These are phyloP conservation scores for Pangasianodon hypophthalmus DNA, from an alignment of 2,113 vertebrate genomes.

Conservation along the genomic window DNA sequence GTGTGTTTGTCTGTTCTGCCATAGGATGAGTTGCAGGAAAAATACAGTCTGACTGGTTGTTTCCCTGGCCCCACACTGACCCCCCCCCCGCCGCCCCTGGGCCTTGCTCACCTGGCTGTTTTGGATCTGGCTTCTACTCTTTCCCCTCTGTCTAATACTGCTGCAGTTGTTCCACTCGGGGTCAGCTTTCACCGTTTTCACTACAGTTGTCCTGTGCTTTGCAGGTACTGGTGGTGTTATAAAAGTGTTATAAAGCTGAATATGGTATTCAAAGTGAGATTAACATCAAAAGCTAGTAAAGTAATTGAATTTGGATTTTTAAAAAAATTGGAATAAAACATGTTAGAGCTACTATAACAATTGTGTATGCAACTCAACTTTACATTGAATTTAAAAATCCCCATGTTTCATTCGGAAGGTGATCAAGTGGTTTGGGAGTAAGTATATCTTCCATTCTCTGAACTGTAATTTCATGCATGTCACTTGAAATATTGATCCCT, in stretches of 20 bases:
- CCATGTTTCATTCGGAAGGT: constrained; percentile 16
- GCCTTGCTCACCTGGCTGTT: constrained; percentile 89
- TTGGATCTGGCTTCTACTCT: constrained; percentile 86
- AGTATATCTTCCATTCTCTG: constrained; percentile 43
- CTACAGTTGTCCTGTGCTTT: constrained; percentile 78
- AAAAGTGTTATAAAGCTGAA: too few relatives aligned
- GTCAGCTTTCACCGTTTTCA: constrained; percentile 79
- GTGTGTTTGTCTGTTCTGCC: constrained; percentile 10
- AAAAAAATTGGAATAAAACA: too few relatives aligned
- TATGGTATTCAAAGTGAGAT: not conserved
- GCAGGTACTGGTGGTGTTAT: constrained; percentile 76
- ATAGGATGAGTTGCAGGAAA: constrained; percentile 90
- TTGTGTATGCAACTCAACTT: not conserved
- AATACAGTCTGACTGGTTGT: constrained; percentile 79
- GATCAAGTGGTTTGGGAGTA: constrained; percentile 46
- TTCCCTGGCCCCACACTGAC: constrained; percentile 78
- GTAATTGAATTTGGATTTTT: not conserved
- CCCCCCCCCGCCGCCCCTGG: constrained; percentile 80
- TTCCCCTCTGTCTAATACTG: constrained; percentile 82
- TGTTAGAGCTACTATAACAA: not conserved
- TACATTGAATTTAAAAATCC: not conserved
- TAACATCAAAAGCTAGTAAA: too few relatives aligned
- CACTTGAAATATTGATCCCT: not conserved
- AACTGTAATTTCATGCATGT: constrained; percentile 35
- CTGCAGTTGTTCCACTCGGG: constrained; percentile 80